Base-by-base conservation (phyloP, 35 echinoderm and acorn worm genomes). In the Stichopus chloronotus region DNA sequence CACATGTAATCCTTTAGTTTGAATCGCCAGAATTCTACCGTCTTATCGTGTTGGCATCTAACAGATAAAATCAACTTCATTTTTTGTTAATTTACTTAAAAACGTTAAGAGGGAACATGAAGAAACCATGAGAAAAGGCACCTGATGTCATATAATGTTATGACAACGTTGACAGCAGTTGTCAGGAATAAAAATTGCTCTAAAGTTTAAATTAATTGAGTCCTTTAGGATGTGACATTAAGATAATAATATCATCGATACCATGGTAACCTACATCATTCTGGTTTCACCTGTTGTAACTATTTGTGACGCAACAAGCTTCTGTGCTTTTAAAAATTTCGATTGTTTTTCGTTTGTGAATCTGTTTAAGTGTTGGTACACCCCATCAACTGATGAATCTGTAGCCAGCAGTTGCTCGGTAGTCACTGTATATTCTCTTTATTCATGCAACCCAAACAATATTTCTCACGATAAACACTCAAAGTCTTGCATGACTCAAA, bases 11-110 rank as follows among this genome's bases (percentile, higher is more conserved):
- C 30, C 30, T 43, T 43, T 43, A 43, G 30, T 43, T 3, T 43
- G 30, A 43, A 43, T 43, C 30, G 30, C 30, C 30, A 43, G 30
- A 43, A 43, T 43, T 43, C 30, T 74, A 74, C 17, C 69, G 11
- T 74, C 22, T 74, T 74, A 74, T 74, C 69, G 4, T 5, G 22
- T 14, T 74, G 69, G 22, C 69, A 74, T 74, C 22, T 74, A 7
- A 74, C 19, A 74, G 69, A 74, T 74, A 74, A 74, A 74, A 74
- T 74, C 69, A 74, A 74, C 19, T 74, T 14, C 69, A 74, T 20
- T 74, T 43, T 74, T 20, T 74, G 69, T n/a, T 74, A 74, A 74
- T 74, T 74, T 14, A 74, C 69, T 74, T 74, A 74, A 7, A 14
- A 74, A 19, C 17, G 69, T 74, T 74, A 43, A 43, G 30, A 43